Base-by-base conservation (phyloP, 2,888 invertebrate species). In the Tupiocoris notatus region DNA sequence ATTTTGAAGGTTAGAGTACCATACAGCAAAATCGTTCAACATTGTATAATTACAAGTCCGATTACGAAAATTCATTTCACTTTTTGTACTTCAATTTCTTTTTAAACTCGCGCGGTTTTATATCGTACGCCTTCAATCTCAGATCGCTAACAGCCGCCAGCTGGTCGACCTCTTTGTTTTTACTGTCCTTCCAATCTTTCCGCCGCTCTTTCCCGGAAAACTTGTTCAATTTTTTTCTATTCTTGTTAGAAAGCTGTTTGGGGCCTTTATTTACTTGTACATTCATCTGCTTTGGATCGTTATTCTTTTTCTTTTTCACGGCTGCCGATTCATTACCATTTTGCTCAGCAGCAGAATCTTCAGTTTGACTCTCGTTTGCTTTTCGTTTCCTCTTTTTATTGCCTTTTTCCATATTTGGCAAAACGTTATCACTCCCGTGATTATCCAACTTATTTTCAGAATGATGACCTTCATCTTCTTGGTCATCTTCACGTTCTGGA, bases 21-120 rank as follows among this genome's bases (percentile, higher is more conserved):
- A n/a, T n/a, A n/a, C n/a, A n/a, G n/a, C n/a, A n/a, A n/a, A n/a
- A n/a, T n/a, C n/a, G n/a, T n/a, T n/a, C n/a, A n/a, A n/a, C n/a
- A n/a, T n/a, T n/a, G n/a, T n/a, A n/a, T n/a, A n/a, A n/a, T n/a
- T n/a, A n/a, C n/a, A n/a, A n/a, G n/a, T n/a, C n/a, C n/a, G n/a
- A n/a, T n/a, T n/a, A n/a, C n/a, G n/a, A n/a, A n/a, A n/a, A n/a
- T n/a, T n/a, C n/a, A n/a, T n/a, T n/a, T n/a, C n/a, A n/a, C n/a
- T 74, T 63, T 25, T 66, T 66, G 54, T 25, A 75, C 39, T 75
- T 73, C 12, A 79, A 59, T 84, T 91, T 92, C 82, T 91, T 90
- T 82, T 90, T 91, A 81, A 92, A 94, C 83, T 94, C 95, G 82
- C 92, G 94, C 0, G 95, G 95, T 86, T 95, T 96, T 57, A 96